Evolutionary conservation across 2,797 vertebrate species (phyloP).

Genomic region (Chelonia mydas): DNA sequence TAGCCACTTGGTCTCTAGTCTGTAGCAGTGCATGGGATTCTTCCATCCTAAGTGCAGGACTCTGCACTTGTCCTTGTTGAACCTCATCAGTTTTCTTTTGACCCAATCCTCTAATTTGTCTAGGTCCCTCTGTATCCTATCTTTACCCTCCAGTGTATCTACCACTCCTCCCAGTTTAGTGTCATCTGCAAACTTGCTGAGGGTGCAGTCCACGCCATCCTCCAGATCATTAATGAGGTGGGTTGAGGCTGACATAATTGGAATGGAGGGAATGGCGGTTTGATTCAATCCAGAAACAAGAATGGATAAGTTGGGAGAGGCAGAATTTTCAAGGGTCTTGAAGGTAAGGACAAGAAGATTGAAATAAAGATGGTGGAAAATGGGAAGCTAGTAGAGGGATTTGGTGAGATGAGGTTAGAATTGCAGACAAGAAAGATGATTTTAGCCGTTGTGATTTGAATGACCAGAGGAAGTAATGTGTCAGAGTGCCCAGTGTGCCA

Average conservation of each 20-base stretch:
- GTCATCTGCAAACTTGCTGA: too few relatives aligned
- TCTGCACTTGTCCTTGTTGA: too few relatives aligned
- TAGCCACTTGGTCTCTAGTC: too few relatives aligned
- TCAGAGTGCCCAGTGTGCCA: not conserved
- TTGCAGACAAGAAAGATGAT: not conserved
- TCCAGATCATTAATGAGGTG: not conserved
- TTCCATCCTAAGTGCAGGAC: too few relatives aligned
- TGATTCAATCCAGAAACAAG: constrained; percentile 14
- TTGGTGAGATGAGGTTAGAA: not conserved
- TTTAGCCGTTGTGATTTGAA: not conserved
- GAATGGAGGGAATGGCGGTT: not conserved
- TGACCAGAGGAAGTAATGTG: not conserved
- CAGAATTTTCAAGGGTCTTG: not conserved
- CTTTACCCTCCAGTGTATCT: too few relatives aligned
- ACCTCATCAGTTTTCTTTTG: too few relatives aligned
- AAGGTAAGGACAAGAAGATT: not conserved
- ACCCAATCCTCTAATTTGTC: too few relatives aligned
- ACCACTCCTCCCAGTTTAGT: too few relatives aligned
- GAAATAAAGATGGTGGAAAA: not conserved
- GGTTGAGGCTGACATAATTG: constrained; percentile 9
- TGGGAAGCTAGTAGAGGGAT: not conserved
- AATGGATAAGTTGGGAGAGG: not conserved
- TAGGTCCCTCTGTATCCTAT: too few relatives aligned
- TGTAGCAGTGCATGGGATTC: too few relatives aligned
- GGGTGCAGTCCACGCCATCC: too few relatives aligned